Conservation (phyloP, 2,888 invertebrate species). For the Chalcosyrphus nemorum region DNA sequence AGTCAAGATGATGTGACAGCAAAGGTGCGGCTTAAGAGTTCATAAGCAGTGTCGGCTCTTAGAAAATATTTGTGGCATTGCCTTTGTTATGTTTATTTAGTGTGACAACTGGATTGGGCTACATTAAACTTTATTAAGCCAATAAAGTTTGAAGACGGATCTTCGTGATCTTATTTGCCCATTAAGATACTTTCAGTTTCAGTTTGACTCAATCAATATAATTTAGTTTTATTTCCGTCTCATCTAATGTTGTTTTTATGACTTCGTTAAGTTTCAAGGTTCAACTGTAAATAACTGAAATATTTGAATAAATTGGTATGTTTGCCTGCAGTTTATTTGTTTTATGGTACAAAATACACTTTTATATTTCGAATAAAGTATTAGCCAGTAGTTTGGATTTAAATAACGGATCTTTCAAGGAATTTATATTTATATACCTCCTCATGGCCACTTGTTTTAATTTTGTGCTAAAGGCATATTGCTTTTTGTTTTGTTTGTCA, state of each 20-base stretch:
- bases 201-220: background rate
- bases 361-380: background rate
- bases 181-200: constrained; percentile 9
- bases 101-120: background rate
- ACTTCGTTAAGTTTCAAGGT: constrained; percentile 6
- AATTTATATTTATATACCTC: background rate
- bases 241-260: constrained; percentile 16
- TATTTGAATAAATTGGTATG: background rate
- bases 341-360: background rate
- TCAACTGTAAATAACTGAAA: constrained; percentile 1
- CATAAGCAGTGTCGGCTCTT: background rate
- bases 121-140: constrained; percentile 9
- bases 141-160: constrained; percentile 1
- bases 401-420: constrained; percentile 23
- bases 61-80: background rate
- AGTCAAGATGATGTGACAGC: background rate
- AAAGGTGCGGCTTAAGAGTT: constrained; percentile 4
- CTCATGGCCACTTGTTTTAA: no score
- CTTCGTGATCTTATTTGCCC: constrained; percentile 15
- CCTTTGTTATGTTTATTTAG: background rate
- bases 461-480: background rate
- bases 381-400: background rate
- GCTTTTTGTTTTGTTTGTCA: background rate
- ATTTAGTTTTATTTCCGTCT: background rate
- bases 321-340: background rate